phyloP scores from a whole-genome alignment of 2,113 vertebrate genomes.

The Oreochromis tanganicae region DNA sequence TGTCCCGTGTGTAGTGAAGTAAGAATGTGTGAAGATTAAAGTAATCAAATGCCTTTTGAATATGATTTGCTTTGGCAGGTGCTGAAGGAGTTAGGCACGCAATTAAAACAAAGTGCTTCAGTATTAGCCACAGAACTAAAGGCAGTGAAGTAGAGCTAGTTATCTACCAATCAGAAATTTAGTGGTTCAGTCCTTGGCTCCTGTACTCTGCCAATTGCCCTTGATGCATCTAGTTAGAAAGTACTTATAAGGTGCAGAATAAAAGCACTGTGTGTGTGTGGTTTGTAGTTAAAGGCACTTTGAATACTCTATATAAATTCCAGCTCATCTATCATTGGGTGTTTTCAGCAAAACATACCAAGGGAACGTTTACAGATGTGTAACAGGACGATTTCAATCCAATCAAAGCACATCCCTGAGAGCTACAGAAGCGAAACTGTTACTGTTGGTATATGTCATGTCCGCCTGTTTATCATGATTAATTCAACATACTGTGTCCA shows the following conservation, averaged over 20 bases:
- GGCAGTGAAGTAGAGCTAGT: neutral
- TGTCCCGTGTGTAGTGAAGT: neutral
- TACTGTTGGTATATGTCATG: neutral
- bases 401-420: neutral
- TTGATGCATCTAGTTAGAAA: neutral
- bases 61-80: constrained; percentile 37
- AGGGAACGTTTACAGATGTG: neutral
- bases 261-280: neutral
- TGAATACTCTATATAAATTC: neutral
- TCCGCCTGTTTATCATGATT: neutral
- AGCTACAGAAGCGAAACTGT: neutral
- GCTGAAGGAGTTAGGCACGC: neutral
- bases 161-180: neutral
- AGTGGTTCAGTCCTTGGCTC: neutral
- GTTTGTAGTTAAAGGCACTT: neutral
- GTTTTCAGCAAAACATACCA: neutral
- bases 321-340: neutral
- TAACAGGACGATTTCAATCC: neutral
- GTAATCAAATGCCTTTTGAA: constrained; percentile 19
- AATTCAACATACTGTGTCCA: neutral
- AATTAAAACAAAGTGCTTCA: constrained; percentile 20
- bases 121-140: neutral
- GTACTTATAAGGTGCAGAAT: neutral
- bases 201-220: neutral
- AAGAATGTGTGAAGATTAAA: constrained; percentile 8